Evolutionary conservation across 2,888 invertebrate genomes (phyloP), one percentile per base, ranked within the genome.

Genomic region (Rhingia rostrata): DNA sequence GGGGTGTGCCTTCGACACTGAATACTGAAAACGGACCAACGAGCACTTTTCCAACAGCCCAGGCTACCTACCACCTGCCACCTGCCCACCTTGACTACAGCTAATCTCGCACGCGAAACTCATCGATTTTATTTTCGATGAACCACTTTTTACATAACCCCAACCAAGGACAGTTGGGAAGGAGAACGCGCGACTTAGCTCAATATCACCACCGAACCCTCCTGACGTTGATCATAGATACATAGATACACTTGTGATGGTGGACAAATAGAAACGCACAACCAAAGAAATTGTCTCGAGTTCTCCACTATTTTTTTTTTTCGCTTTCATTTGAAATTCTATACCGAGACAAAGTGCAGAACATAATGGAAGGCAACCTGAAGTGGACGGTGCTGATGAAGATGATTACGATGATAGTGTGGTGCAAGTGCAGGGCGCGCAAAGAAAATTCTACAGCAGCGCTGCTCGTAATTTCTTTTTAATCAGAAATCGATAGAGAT

Each of bases 121-220:
- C 80, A 74, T 84, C 83, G 83, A 84, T 84, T 84, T 80, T 69
- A 69, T 79, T 80, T 80, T 74, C 69, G 74, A 84, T 80, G 80
- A 80, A 61, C 69, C 64, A 54, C 79, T 58, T 74, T 66, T 79
- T 84, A 74, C 80, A 69, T 84, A 80, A 69, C 63, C 63, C 4
- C 32, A 9, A n/a, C 7, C 4, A 22, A 41, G 56, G 45, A 43
- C 22, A 39, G 47, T 43, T 4, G 35, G n/a, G n/a, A n/a, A n/a
- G n/a, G 41, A 54, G 51, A 60, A 14, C 22, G 45, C 41, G 43
- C 10, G 33, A 33, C 35, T 54, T 54, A 47, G 22, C 22, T 22
- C 22, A 22, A 22, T 22, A 22, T 22, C 22, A 4, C 45, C 9
- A 12, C 37, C 12, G 33, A 51, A 56, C 39, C 33, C 30, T 43